Conservation (phyloP, 1,140 invertebrate species). For the Psix sp. region DNA sequence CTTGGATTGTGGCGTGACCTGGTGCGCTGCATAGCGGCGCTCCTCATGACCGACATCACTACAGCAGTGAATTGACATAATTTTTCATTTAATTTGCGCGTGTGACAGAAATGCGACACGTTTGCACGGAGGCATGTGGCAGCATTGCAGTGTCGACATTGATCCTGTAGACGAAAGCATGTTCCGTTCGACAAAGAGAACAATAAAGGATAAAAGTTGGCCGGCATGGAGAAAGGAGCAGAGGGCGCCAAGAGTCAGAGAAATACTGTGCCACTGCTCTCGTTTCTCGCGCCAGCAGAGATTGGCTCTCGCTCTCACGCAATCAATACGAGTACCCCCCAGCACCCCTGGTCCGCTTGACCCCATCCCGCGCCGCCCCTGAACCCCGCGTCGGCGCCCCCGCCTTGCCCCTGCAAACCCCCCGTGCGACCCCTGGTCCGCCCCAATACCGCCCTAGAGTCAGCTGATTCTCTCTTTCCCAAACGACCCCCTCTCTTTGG, state of each 20-base stretch:
- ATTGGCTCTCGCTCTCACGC: slow-evolving; percentile 56
- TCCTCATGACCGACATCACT: slow-evolving; percentile 26
- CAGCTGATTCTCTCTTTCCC: slow-evolving; percentile 64
- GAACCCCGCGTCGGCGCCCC: slow-evolving; percentile 28
- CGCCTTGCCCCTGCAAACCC: slow-evolving; percentile 14
- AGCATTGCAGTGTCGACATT: slow-evolving; percentile 63
- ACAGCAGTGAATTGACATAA: slow-evolving; percentile 33
- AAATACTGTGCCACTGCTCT: slow-evolving; percentile 51
- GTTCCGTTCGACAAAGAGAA: slow-evolving; percentile 39
- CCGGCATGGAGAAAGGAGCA: slow-evolving; percentile 14
- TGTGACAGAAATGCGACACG: slow-evolving; percentile 19
- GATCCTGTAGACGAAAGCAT: slow-evolving; percentile 49
- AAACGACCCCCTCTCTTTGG: slow-evolving; percentile 17
- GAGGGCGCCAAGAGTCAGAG: slow-evolving; percentile 32
- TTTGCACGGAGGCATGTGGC: slow-evolving; percentile 36
- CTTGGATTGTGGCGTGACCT: neutral
- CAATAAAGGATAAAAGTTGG: slow-evolving; percentile 9
- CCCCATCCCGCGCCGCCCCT: slow-evolving; percentile 26
- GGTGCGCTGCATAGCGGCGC: neutral
- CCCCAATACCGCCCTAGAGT: slow-evolving; percentile 42
- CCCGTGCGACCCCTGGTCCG: neutral
- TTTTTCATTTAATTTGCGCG: slow-evolving; percentile 41
- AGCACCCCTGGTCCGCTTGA: slow-evolving; percentile 17
- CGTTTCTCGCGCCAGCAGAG: slow-evolving; percentile 41
- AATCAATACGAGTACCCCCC: slow-evolving; percentile 68